Evolutionary conservation across 2,888 invertebrate species (phyloP), one percentile per base, ranked within the genome.

Genomic region (Dorcus parallelipipedus): DNA sequence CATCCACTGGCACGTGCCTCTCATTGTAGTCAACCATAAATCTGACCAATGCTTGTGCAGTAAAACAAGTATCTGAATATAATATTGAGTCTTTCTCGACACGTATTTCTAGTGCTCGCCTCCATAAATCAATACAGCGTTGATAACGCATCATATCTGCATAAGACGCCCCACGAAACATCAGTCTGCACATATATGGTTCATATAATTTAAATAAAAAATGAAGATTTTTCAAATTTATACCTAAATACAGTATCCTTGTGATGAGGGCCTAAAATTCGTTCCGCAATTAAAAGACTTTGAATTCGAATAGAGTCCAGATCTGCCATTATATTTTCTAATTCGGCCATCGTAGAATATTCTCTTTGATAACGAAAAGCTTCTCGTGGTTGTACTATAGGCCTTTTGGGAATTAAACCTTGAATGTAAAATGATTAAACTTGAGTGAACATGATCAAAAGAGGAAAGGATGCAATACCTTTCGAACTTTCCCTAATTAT

Each of bases 81-180:
- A 89, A 80, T 75, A 90, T 85, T 52, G 93, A 87, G 80, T 91
- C 91, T 74, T 88, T 88, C 69, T 85, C 83, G 10, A 93, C 86
- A 64, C 94, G 84, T 62, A 94, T 84, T 76, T 90, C 86, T 56
- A 95, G 82, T 53, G 91, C 90, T 78, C 93, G 86, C 60, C 85
- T 83, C 95, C 95, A 96, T 56, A 95, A 82, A 76, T 93, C 91
- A 63, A 93, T 88, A 79, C 95, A 94, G 63, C 89, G 84, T 77
- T 92, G 91, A 77, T 91, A 90, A 55, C 87, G 84, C 72, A 86
- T 78, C 26, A 86, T 84, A 73, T 90, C 89, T 4, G 87, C 89
- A 76, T 88, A 89, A 0, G 87, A 83, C 1, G 90, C 89, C 54
- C 90, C 90, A 62, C 86, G 79, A 70, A 73, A 79, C 79, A 76